Evolutionary conservation across 2,888 invertebrate genomes (phyloP), one percentile per base, ranked within the genome.

Genomic region (Agonopterix heracliana): DNA sequence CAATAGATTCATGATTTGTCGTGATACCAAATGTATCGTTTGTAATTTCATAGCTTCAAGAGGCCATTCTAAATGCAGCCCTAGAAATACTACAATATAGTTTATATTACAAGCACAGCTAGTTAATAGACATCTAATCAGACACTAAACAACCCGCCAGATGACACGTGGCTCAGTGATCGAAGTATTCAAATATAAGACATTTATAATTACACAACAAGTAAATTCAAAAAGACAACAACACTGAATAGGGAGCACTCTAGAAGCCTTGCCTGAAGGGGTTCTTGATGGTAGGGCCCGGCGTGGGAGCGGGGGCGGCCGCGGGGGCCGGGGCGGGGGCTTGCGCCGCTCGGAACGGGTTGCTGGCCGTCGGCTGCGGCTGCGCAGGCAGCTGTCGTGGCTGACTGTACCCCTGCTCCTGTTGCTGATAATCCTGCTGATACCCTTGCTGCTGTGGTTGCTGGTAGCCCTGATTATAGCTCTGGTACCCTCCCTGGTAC

Each of bases 261-360:
- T 87, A 92, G 85, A 94, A 93, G 79, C 94, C 94, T 91, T 94
- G 94, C 77, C 95, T 92, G 89, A 95, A 95, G 54, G 95, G 95
- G 85, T 95, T 95, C 68, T 92, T 91, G 67, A 91, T 90, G 48
- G 87, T 65, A 50, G 74, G 84, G 82, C 68, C 54, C 34, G 59
- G 71, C 64, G 71, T 84, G 70, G 72, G 83, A 65, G 70, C 83
- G 68, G 68, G 88, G 2, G 74, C 57, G 1, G 76, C 61, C 1
- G 69, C 59, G 1, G 76, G 65, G 2, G 68, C 59, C 0, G 84
- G 49, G 57, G 68, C 60, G 26, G 26, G 5, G 2, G 58, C 38
- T 7, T 38, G 61, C 0, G 70, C 71, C 34, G 81, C 78, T 50
- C 86, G 62, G 71, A 87, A 87, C 3, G 87, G 84, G 59, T 85